Percentiles rank a stretch among this genome's conserved stretches.
These are phyloP conservation scores for Nipponacmea schrenckii DNA, from an alignment of 2,888 invertebrate genomes.

Conservation along the genomic window DNA sequence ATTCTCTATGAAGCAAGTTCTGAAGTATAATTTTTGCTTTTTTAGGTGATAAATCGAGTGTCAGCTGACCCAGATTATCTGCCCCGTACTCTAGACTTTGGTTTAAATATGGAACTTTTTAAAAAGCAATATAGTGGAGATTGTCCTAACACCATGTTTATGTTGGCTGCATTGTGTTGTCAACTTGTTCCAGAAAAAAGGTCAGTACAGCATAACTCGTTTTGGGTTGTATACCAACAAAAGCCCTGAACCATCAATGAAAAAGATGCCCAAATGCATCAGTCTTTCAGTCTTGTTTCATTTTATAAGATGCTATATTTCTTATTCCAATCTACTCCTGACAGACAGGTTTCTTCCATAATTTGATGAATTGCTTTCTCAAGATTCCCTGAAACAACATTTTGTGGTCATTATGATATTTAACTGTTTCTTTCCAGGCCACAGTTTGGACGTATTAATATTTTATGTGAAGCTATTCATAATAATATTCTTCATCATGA, in stretches of 20 bases:
- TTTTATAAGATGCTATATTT: neutral
- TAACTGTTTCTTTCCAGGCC: slow-evolving; percentile 73
- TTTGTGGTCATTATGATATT: neutral
- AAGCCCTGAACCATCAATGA: too few relatives aligned
- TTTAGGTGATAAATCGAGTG: slow-evolving; percentile 90
- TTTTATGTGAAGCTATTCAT: slow-evolving; percentile 76
- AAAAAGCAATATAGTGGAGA: slow-evolving; percentile 83
- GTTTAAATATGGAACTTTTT: slow-evolving; percentile 87
- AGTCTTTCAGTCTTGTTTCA: neutral
- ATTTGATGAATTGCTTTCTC: too few relatives aligned
- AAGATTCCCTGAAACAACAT: too few relatives aligned
- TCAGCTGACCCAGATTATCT: slow-evolving; percentile 94
- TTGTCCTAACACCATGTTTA: slow-evolving; percentile 89
- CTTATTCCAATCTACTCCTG: too few relatives aligned
- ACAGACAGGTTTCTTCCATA: too few relatives aligned
- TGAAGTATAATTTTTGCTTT: slow-evolving; percentile 29
- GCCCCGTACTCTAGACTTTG: slow-evolving; percentile 91
- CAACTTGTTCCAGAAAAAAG: slow-evolving; percentile 89
- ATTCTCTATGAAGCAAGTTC: neutral
- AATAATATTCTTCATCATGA: slow-evolving; percentile 54
- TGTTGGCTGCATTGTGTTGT: slow-evolving; percentile 89
- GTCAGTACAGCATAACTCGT: slow-evolving; percentile 70
- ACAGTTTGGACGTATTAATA: slow-evolving; percentile 87
- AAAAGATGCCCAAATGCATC: neutral
- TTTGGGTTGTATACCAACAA: too few relatives aligned